Evolutionary conservation across 2,797 vertebrate genomes (phyloP), one percentile per base, ranked within the genome.

Genomic region (Gallirallus australis): DNA sequence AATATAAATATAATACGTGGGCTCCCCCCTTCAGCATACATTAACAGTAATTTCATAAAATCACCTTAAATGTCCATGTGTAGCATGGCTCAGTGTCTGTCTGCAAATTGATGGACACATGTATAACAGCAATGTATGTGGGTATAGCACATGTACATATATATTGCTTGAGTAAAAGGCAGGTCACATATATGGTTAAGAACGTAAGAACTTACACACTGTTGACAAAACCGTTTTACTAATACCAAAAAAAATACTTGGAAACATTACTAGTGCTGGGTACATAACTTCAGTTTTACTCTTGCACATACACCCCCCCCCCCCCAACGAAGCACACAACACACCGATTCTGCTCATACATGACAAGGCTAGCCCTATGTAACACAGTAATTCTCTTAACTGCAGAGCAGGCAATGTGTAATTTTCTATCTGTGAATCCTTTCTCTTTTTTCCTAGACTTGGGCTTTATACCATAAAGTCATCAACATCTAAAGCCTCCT

Each of bases 261-360:
- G 68, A 79, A 69, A 65, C 40, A 53, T 35, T 66, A 73, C 15
- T 18, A 63, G 30, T 60, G 33, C 37, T 65, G 71, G 20, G 31
- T 7, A 68, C 5, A 20, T 15, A 63, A 5, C 13, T 15, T 53
- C 15, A 39, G 25, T 63, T 78, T 59, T 61, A 40, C 11, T 89
- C 40, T 65, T 0, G 45, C 3, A 60, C 14, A 65, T 0, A 31
- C 17, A 27, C 15, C 40, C 0, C 7, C 39, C 14, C 42, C 42
- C 42, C 18, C 42, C 42, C n/a, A n/a, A 2, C 16, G 37, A 88
- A 89, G 50, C 25, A 48, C 25, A 48, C 0, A 72, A 69, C 27
- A 54, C 33, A 28, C 35, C 12, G 31, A 39, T 52, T 69, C 21
- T 47, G 39, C 23, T 59, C 42, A 33, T 4, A 50, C 0, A 0